Evolutionary conservation across 2,797 vertebrate species (phyloP).

Genomic region (Myioborus miniatus): DNA sequence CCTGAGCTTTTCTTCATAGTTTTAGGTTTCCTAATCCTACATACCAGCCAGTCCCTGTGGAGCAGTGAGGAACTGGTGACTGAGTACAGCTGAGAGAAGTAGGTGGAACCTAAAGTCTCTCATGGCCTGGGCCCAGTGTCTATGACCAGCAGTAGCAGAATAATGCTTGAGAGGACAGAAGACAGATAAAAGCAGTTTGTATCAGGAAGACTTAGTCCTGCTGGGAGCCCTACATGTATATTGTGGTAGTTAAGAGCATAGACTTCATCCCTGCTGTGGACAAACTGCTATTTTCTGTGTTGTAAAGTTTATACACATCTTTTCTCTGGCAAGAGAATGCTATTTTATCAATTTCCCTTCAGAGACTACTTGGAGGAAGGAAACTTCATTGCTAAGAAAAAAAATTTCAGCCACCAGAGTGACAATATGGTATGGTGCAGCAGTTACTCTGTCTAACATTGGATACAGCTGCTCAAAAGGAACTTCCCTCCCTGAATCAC

Average conservation of each 20-base stretch:
- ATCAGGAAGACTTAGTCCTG: neutral
- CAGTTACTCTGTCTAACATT: neutral
- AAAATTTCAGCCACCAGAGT: neutral
- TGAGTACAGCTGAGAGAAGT: neutral
- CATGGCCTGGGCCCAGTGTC: neutral
- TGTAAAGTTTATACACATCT: neutral
- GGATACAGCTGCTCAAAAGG: neutral
- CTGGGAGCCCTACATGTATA: neutral
- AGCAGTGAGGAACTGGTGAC: neutral
- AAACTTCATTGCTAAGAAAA: neutral
- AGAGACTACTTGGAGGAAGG: conserved; percentile 15
- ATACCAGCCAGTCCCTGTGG: neutral
- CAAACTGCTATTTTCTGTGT: neutral
- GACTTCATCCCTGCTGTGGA: neutral
- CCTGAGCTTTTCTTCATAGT: neutral
- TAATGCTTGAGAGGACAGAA: neutral
- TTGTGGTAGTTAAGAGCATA: neutral
- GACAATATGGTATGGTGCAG: neutral
- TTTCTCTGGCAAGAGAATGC: neutral
- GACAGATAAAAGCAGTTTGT: neutral
- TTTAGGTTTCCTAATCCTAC: neutral
- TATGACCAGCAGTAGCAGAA: neutral
- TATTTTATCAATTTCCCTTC: neutral
- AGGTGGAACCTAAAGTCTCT: neutral
- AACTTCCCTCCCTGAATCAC: neutral